Percentiles rank a stretch among this genome's conserved stretches.
Conservation (phyloP, 2,888 invertebrate species). For the Metopia argyrocephala region DNA sequence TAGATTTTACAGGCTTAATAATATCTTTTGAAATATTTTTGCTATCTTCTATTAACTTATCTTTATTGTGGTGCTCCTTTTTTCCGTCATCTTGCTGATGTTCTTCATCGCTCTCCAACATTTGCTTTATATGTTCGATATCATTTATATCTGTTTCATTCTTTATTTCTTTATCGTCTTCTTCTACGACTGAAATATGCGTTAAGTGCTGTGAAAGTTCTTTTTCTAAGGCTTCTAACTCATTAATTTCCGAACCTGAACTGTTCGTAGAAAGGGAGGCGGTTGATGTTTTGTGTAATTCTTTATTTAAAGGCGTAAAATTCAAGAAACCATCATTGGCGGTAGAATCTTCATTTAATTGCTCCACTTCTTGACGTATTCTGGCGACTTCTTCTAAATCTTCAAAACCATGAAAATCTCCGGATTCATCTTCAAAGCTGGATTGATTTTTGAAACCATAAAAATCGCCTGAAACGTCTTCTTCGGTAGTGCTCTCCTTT, state of each 20-base stretch:
- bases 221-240: slow-evolving; percentile 72
- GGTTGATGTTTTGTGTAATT: neutral
- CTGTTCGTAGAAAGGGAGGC: slow-evolving; percentile 21
- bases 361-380: slow-evolving; percentile 55
- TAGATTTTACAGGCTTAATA: slow-evolving; percentile 45
- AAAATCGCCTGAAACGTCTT: slow-evolving; percentile 41
- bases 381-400: slow-evolving; percentile 52
- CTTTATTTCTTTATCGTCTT: slow-evolving; percentile 9
- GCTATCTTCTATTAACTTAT: slow-evolving; percentile 44
- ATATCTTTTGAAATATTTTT: slow-evolving; percentile 45
- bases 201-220: slow-evolving; percentile 70
- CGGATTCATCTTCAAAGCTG: slow-evolving; percentile 57
- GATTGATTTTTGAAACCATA: slow-evolving; percentile 57
- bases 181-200: neutral
- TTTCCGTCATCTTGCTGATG: slow-evolving; percentile 27
- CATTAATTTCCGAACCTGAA: slow-evolving; percentile 68
- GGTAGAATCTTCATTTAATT: slow-evolving; percentile 47
- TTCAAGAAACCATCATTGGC: slow-evolving; percentile 54
- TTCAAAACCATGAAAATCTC: slow-evolving; percentile 61
- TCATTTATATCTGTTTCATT: slow-evolving; percentile 64
- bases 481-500: slow-evolving; percentile 11
- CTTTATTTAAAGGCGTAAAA: neutral
- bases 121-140: slow-evolving; percentile 74
- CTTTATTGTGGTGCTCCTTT: slow-evolving; percentile 13
- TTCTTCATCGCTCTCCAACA: slow-evolving; percentile 72